A percentile compares a stretch with the other conserved stretches of the same genome.
Conservation (phyloP, 2,113 vertebrate genomes). For the Thymallus thymallus region DNA sequence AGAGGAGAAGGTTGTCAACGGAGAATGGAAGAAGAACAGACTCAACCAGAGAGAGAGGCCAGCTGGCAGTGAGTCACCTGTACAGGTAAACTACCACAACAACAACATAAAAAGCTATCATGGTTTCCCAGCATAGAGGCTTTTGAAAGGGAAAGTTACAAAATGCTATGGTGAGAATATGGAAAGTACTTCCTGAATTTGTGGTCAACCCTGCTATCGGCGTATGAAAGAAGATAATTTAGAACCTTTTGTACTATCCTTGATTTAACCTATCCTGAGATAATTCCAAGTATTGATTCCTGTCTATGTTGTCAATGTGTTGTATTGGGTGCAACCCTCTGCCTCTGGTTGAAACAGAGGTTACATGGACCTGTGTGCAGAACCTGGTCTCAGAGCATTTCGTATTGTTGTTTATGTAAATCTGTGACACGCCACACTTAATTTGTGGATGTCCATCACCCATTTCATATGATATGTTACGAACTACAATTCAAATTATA, state of each 20-base stretch:
- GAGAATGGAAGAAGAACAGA: constrained; percentile 67
- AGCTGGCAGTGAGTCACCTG: constrained; percentile 70
- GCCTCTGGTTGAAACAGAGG: neutral
- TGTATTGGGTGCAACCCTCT: neutral
- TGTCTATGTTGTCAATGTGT: neutral
- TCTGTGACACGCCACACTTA: no score
- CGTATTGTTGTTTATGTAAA: no score
- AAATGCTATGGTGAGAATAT: no score
- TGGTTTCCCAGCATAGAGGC: no score
- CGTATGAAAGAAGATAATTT: neutral
- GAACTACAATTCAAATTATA: no score
- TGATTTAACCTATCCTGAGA: neutral
- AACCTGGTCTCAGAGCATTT: neutral
- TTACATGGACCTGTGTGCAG: neutral
- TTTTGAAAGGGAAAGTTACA: no score
- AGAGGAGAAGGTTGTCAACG: constrained; percentile 50
- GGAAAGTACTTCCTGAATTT: neutral
- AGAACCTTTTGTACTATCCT: neutral
- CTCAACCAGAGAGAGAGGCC: constrained; percentile 71
- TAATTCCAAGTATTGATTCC: neutral
- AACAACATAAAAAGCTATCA: neutral
- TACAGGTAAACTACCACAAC: constrained; percentile 56
- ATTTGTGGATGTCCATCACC: no score
- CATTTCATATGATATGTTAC: no score
- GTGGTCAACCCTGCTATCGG: constrained; percentile 17